Base-by-base conservation (phyloP, 2,113 vertebrate genomes). In the Calypte anna region DNA sequence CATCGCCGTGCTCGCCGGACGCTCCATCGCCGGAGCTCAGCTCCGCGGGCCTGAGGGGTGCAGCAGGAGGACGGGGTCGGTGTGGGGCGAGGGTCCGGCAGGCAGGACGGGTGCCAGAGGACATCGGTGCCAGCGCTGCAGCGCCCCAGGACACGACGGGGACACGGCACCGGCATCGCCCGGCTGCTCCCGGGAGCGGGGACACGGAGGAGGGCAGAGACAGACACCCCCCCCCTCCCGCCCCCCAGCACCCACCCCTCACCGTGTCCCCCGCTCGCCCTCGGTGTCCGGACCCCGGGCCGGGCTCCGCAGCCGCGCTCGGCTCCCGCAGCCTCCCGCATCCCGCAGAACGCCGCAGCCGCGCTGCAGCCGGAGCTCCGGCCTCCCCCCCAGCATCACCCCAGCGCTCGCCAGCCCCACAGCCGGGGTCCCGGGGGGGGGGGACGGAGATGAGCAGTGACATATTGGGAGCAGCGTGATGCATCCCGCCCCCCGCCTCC, bases 1-100 rank as follows among this genome's bases (percentile, higher is more conserved):
- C 62, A 98, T 97, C 25, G 96, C 88, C 15, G 81, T 14, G 18
- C 75, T 88, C 33, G 43, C 58, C 1, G 85, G 78, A 64, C 63
- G 38, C 55, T 95, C 94, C 96, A 94, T 96, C 22, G 24, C 57
- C 13, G 5, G 25, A 19, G 64, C 20, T 36, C 38, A 13, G 66
- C 51, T 7, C 43, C 3, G 22, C 79, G 7, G 43, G 59, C 57
- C 96, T 96, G 66, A 6, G 4, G 22, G 16, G 16, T 9, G 7
- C 12, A 14, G 19, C 23, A 16, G 44, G 46, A 40, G n/a, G 20
- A 12, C 59, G 44, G 51, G 30, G 69, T 81, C 63, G 69, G 38
- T 0, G 10, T 43, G 7, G 17, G 3, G 59, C 1, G 24, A 54
- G 46, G 61, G 25, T 28, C 76, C 3, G 30, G 63, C 64, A 3